Base-by-base conservation (phyloP, 92 coral and sea anemone species). In the Epizoanthus scotinus region DNA sequence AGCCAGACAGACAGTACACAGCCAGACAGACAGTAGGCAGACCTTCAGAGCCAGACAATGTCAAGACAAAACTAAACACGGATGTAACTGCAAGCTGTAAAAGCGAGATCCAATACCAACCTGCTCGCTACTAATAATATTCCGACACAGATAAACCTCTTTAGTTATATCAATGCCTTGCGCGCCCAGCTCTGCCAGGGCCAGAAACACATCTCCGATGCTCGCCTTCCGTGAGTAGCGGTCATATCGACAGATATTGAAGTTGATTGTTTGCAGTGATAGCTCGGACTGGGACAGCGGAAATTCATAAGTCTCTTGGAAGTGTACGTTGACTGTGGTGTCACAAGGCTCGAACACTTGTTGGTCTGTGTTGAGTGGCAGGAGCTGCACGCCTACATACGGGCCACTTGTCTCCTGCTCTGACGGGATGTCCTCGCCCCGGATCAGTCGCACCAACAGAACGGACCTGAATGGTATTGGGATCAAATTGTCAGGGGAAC, bases 121-220 rank as follows among this genome's bases (percentile, higher is more conserved):
- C 99, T 95, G 92, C 34, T 89, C 88, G 69, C 89, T 90, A 57
- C 91, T 92, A 58, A 91, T 91, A 63, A 95, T 93, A 22, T 90
- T 84, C 26, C 93, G 87, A 73, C 97, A 91, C 56, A 95, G 82
- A 73, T 91, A 95, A 36, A 93, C 95, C 36, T 95, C 99, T 25
- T 87, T 82, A 19, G 92, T 93, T 49, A 93, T 85, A 84, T 95
- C 98, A 67, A 95, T 94, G 36, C 94, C 94, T 68, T 95, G 98
- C 14, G 99, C 98, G n/a, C 94, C 94, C 63, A 95, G 86, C 71
- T 95, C 99, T 8, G 99, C 99, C 73, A 95, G 79, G 31, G 99
- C 97, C 63, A 95, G 73, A 49, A 92, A 95, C 67, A 95, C 99
- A 22, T 95, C 99, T 28, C 99, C 99, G 6, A 95, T 78, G 3